A percentile compares a stretch with the other conserved stretches of the same genome.
phyloP scores from a whole-genome alignment of 2,888 invertebrate species.

The Pristionchus fissidentatus region DNA sequence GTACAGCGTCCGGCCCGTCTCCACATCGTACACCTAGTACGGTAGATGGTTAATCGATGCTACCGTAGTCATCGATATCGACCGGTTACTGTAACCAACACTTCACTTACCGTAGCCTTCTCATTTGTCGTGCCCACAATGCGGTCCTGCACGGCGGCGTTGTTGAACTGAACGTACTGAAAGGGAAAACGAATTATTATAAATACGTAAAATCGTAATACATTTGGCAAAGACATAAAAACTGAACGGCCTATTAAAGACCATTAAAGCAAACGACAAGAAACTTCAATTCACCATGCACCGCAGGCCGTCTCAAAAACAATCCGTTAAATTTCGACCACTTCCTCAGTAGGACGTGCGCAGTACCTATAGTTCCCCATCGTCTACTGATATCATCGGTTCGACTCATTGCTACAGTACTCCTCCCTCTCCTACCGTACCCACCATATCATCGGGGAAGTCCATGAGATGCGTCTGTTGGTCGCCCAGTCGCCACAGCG shows the following conservation, averaged over 20 bases:
- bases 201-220: not conserved
- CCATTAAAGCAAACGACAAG: too few species aligned
- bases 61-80: not conserved
- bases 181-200: slow-evolving; percentile 76
- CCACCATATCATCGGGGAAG: slow-evolving; percentile 57
- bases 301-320: not conserved
- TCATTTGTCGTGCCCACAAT: slow-evolving; percentile 91
- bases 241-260: too few species aligned
- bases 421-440: not conserved
- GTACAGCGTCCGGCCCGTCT: slow-evolving; percentile 84
- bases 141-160: slow-evolving; percentile 82
- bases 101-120: slow-evolving; percentile 82
- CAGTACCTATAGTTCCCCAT: not conserved
- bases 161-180: slow-evolving; percentile 85
- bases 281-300: not conserved
- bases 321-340: not conserved
- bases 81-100: slow-evolving; percentile 3
- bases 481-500: slow-evolving; percentile 82
- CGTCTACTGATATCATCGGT: not conserved
- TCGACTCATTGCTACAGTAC: not conserved
- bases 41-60: not conserved
- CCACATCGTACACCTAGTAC: slow-evolving; percentile 86
- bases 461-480: slow-evolving; percentile 82
- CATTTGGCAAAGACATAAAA: too few species aligned
- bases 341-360: too few species aligned